A percentile compares a stretch with the other conserved stretches of the same genome.
Evolutionary conservation across 92 coral and sea anemone species (phyloP).

Genomic region (Heteractis magnifica): DNA sequence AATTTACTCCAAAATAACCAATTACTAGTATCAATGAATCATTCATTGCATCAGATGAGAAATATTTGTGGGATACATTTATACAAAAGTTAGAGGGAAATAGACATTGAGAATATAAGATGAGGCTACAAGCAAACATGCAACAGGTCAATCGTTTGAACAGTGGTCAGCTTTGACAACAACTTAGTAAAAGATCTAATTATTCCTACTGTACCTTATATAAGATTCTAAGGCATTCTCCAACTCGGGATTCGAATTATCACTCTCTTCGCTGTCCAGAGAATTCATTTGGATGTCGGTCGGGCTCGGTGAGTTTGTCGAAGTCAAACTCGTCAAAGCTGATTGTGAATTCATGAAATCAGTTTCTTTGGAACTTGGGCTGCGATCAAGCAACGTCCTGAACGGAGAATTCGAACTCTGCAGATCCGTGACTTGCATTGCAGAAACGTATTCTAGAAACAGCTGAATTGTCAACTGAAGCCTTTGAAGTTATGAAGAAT

Average conservation of each 20-base stretch:
- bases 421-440: conserved; percentile 34
- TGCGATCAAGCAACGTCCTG: conserved; percentile 29
- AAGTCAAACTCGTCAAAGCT: conserved; percentile 5
- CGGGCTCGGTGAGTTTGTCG: conserved; percentile 30
- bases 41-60: background rate
- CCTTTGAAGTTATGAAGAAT: conserved; percentile 16
- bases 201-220: conserved; percentile 52
- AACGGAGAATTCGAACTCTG: conserved; percentile 13
- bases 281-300: conserved; percentile 44
- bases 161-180: background rate
- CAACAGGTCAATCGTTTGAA: conserved; percentile 28
- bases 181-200: background rate
- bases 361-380: conserved; percentile 6
- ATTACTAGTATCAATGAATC: background rate
- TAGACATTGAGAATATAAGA: background rate
- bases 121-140: conserved; percentile 11
- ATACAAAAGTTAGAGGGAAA: background rate
- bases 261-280: conserved; percentile 57
- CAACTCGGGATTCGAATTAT: conserved; percentile 54
- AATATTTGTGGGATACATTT: background rate
- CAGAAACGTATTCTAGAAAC: background rate
- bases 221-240: conserved; percentile 65
- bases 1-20: background rate
- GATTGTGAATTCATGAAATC: conserved; percentile 27
- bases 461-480: conserved; percentile 23